Percentiles rank a stretch among this genome's conserved stretches.
These are phyloP conservation scores for Cerastoderma edule DNA, from an alignment of 2,888 invertebrate species.

Conservation along the genomic window DNA sequence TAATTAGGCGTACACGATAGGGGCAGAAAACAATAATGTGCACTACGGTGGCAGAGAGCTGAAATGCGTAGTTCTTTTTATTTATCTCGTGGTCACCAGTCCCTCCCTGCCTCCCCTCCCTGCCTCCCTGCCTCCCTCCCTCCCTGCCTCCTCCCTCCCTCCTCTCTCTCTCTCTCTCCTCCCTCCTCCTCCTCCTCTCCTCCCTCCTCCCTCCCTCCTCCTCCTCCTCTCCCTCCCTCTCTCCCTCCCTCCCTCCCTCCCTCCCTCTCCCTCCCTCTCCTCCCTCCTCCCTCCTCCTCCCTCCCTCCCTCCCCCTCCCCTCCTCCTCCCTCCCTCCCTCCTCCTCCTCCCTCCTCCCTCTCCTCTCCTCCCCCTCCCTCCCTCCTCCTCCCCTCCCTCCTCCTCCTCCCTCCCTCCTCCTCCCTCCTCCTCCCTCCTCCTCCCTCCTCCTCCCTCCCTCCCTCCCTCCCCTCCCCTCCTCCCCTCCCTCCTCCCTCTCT, in stretches of 20 bases:
- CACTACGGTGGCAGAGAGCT: too few relatives aligned
- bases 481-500: not conserved
- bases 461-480: not conserved
- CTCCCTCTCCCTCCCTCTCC: not conserved
- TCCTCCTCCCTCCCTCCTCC: not conserved
- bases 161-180: not conserved
- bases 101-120: not conserved
- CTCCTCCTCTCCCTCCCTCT: not conserved
- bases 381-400: not conserved
- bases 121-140: not conserved
- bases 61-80: too few relatives aligned
- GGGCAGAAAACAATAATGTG: too few relatives aligned
- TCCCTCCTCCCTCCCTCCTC: not conserved
- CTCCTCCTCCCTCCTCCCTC: slow-evolving; percentile 6
- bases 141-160: not conserved
- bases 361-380: not conserved
- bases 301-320: not conserved
- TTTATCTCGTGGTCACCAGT: too few relatives aligned
- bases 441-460: not conserved
- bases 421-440: slow-evolving; percentile 2
- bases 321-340: not conserved
- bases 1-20: too few relatives aligned
- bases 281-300: not conserved
- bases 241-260: not conserved
- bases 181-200: not conserved